phyloP scores from a whole-genome alignment of 2,113 vertebrate species.

The Odontesthes bonariensis region DNA sequence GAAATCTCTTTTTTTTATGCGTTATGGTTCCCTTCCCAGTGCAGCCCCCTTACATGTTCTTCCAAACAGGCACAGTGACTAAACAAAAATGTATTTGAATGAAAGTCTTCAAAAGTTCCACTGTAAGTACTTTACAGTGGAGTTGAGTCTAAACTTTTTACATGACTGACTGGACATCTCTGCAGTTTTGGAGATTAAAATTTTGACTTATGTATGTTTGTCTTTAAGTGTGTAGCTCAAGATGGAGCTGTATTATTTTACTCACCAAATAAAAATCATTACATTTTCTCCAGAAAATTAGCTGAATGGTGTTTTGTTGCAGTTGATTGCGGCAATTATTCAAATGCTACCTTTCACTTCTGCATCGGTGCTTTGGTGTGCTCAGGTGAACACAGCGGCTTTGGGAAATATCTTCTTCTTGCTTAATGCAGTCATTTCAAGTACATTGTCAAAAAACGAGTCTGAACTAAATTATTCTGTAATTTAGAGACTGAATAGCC shows the following conservation, averaged over 20 bases:
- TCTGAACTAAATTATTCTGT: constrained; percentile 12
- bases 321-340: background rate
- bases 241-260: too few species aligned
- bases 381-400: background rate
- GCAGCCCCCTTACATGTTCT: too few species aligned
- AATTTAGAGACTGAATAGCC: constrained; percentile 13
- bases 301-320: background rate
- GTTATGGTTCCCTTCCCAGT: too few species aligned
- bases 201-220: background rate
- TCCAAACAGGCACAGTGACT: too few species aligned
- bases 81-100: too few species aligned
- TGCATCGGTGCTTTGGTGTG: constrained; percentile 13
- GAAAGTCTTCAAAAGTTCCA: background rate
- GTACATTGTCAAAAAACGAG: background rate
- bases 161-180: background rate
- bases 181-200: background rate
- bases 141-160: too few species aligned
- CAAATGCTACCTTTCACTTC: background rate
- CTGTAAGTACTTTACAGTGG: too few species aligned
- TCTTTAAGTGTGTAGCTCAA: background rate
- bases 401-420: constrained; percentile 1
- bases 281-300: background rate
- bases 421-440: background rate
- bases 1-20: background rate
- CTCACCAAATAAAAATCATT: background rate